These are phyloP conservation scores for Oscheius sp. DNA, from an alignment of 2,888 invertebrate species.

Conservation along the genomic window DNA sequence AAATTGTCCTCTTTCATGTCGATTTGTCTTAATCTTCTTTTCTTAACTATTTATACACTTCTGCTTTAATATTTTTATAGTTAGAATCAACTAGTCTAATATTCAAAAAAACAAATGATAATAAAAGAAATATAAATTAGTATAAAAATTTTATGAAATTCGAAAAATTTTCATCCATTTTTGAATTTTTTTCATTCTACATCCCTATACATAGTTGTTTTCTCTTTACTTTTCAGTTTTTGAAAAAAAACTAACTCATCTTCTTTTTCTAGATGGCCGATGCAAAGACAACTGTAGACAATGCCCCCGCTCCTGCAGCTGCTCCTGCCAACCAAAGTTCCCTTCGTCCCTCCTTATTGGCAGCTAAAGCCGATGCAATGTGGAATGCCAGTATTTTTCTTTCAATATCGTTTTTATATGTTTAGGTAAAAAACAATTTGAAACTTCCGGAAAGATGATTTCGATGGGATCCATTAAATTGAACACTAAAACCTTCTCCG, in stretches of 20 bases:
- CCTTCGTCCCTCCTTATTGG: constrained; percentile 23
- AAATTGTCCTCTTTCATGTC: neutral
- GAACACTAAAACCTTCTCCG: constrained; percentile 20
- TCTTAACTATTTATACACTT: neutral
- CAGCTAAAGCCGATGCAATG: constrained; percentile 45
- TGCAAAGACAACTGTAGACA: neutral
- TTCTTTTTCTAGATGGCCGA: constrained; percentile 8
- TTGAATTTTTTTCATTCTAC: neutral
- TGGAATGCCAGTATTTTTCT: constrained; percentile 48
- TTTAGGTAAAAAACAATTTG: constrained; percentile 45
- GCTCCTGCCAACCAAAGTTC: neutral
- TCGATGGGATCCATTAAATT: constrained; percentile 20
- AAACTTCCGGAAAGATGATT: constrained; percentile 27
- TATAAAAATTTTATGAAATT: neutral
- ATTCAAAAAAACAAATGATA: too few species aligned
- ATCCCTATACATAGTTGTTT: neutral
- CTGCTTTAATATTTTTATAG: too few species aligned
- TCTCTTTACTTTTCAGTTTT: neutral
- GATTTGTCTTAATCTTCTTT: neutral
- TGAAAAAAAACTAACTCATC: neutral
- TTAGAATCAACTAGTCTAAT: too few species aligned
- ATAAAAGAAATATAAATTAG: too few species aligned
- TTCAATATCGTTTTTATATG: neutral
- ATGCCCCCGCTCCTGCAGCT: neutral
- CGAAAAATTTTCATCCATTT: neutral